A percentile compares a stretch with the other conserved stretches of the same genome.
These are phyloP conservation scores for Australoheros scitulus DNA, from an alignment of 2,113 vertebrate genomes.

Conservation along the genomic window DNA sequence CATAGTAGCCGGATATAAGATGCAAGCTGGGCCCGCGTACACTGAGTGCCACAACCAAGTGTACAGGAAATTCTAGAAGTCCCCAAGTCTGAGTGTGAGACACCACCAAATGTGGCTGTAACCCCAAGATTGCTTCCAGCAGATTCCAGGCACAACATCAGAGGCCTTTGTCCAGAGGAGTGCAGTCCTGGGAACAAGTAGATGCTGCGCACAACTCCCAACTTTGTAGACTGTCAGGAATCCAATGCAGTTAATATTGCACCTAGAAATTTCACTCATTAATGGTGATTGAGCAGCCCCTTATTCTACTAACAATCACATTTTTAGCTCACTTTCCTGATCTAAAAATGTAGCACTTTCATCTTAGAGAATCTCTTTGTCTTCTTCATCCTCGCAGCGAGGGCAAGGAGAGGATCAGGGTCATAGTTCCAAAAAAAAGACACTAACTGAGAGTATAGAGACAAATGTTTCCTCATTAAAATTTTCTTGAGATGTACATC, in stretches of 20 bases:
- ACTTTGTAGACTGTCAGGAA: too few relatives aligned
- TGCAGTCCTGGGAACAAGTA: neutral
- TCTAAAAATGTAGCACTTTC: neutral
- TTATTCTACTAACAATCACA: neutral
- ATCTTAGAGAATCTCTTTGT: neutral
- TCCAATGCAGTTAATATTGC: neutral
- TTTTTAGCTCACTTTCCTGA: neutral
- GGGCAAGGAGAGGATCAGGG: neutral
- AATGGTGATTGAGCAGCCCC: neutral
- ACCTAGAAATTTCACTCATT: neutral
- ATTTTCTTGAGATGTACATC: neutral
- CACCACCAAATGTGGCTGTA: neutral
- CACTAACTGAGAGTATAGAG: neutral
- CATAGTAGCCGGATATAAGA: neutral
- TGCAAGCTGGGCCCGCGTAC: neutral
- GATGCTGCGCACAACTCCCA: neutral
- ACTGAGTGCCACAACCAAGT: neutral
- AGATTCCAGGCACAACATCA: neutral
- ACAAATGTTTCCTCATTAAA: neutral
- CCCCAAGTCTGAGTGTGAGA: neutral
- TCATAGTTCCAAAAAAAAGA: neutral
- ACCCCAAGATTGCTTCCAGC: neutral
- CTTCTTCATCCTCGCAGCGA: neutral
- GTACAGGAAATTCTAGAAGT: neutral
- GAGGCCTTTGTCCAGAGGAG: neutral